Evolutionary conservation across 2,888 invertebrate genomes (phyloP).

Genomic region (Himalopsyche japonica): DNA sequence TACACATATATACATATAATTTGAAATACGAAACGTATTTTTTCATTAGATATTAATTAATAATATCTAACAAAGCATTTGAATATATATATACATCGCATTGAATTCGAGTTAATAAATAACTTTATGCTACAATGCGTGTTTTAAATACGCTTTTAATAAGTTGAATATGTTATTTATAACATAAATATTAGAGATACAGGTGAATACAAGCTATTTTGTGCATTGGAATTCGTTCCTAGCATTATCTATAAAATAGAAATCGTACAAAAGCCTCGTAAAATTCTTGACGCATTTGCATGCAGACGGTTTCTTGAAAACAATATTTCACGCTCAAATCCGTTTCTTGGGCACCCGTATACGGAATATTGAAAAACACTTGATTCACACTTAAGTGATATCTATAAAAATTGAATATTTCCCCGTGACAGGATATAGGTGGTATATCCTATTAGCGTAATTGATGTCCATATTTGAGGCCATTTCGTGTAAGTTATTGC

Average conservation of each 20-base stretch:
- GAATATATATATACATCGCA: too few species aligned
- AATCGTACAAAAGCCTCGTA: neutral
- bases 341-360: slow-evolving; percentile 7
- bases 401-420: slow-evolving; percentile 40
- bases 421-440: slow-evolving; percentile 30
- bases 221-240: too few species aligned
- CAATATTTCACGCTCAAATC: slow-evolving; percentile 33
- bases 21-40: too few species aligned
- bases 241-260: neutral
- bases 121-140: too few species aligned
- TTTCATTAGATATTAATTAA: too few species aligned
- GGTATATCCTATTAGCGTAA: slow-evolving; percentile 33
- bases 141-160: too few species aligned
- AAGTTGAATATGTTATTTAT: too few species aligned
- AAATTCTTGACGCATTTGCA: slow-evolving; percentile 26
- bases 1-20: too few species aligned
- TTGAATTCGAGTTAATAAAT: too few species aligned
- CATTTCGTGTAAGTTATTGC: slow-evolving; percentile 35
- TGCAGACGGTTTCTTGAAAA: slow-evolving; percentile 27
- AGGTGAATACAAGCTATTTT: too few species aligned
- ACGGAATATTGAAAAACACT: slow-evolving; percentile 39
- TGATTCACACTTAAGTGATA: slow-evolving; percentile 29
- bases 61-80: too few species aligned
- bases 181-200: too few species aligned
- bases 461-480: slow-evolving; percentile 34